These are phyloP conservation scores for Actinopyga echinites DNA, from an alignment of 53 echinoderm and acorn worm genomes.

Conservation along the genomic window DNA sequence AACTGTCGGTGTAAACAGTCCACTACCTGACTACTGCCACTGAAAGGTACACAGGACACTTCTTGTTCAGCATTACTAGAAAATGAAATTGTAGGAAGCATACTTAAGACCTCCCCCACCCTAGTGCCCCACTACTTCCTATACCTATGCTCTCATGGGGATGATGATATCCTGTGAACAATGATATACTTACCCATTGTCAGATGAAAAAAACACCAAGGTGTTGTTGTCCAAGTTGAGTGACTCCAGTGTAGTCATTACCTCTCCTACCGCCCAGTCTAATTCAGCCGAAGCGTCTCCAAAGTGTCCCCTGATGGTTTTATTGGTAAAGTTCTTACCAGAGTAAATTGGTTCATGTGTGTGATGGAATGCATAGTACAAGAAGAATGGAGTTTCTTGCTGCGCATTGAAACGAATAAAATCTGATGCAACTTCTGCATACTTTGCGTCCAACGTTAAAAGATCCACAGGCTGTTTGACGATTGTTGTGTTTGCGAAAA, in stretches of 20 bases:
- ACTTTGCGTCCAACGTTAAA: slow-evolving; percentile 56
- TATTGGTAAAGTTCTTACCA: slow-evolving; percentile 29
- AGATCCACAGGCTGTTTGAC: slow-evolving; percentile 76
- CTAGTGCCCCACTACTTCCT: neutral
- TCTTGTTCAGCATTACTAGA: too few relatives aligned
- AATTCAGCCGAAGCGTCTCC: slow-evolving; percentile 54
- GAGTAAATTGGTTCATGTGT: slow-evolving; percentile 48
- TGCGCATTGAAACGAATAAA: slow-evolving; percentile 60
- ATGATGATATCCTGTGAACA: neutral
- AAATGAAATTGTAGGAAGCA: neutral
- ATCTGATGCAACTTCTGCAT: slow-evolving; percentile 53
- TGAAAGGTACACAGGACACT: too few relatives aligned
- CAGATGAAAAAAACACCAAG: slow-evolving; percentile 58
- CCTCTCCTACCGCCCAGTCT: slow-evolving; percentile 49
- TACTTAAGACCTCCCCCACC: neutral
- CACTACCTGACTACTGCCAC: too few relatives aligned
- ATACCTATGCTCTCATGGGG: neutral
- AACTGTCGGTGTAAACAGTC: too few relatives aligned
- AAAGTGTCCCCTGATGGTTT: slow-evolving; percentile 36
- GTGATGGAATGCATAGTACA: slow-evolving; percentile 78
- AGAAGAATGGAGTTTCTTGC: slow-evolving; percentile 63
- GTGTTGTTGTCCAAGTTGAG: slow-evolving; percentile 52
- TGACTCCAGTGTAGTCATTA: slow-evolving; percentile 40
- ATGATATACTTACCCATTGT: slow-evolving; percentile 59
- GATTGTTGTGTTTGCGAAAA: slow-evolving; percentile 63